Evolutionary conservation across 1,140 invertebrate species (phyloP), one percentile per base, ranked within the genome.

Genomic region (Camponotus vicinus): DNA sequence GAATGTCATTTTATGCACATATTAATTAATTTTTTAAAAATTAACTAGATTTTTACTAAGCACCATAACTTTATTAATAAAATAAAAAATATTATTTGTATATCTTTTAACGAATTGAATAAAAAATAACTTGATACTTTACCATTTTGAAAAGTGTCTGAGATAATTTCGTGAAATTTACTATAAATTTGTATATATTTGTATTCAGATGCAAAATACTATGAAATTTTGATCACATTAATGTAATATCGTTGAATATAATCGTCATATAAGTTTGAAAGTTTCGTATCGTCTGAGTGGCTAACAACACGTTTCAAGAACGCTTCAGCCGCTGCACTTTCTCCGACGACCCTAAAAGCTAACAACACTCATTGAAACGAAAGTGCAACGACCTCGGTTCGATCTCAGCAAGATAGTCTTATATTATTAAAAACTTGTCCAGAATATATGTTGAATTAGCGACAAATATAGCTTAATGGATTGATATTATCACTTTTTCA

Each of bases 311-410:
- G 67, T 82, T 73, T 11, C 67, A 32, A 57, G 66, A 82, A 61
- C 37, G 52, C n/a, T 82, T 71, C 77, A 78, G 75, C 52, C 40
- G 61, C 69, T 87, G 59, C 87, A 92, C 92, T 93, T 93, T 93
- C 92, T 93, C 92, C 86, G 73, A 9, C 91, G 92, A 92, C 89
- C 92, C 91, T 92, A 93, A 92, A 93, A 92, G 88, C 85, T 55
- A 73, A 59, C 45, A 67, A 63, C 18, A 66, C 27, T 73, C 66
- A 88, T 64, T 75, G 73, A 73, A 90, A 92, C 89, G 91, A 92
- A 92, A 93, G 91, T 93, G 85, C 91, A 93, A 91, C 76, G 87
- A 79, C 89, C 88, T 92, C 59, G n/a, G 18, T n/a, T 15, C 21
- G 40, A 69, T 40, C n/a, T 55, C 27, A 55, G 52, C 11, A 2